A percentile compares a stretch with the other conserved stretches of the same genome.
Conservation (phyloP, 2,113 vertebrate species). For the Cyanoliseus patagonus region DNA sequence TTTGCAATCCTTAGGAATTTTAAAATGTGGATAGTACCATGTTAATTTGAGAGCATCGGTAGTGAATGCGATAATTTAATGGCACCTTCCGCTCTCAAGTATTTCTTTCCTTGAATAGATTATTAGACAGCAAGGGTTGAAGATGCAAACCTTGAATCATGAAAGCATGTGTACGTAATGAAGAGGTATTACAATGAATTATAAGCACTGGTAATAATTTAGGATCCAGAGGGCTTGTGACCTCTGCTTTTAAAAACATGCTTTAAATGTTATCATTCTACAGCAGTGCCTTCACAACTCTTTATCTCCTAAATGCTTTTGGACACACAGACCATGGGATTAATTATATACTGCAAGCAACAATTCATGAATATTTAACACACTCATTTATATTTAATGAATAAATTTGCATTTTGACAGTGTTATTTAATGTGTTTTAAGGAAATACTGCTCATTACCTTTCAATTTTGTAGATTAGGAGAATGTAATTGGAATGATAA, state of each 20-base stretch:
- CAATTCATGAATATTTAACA: slow-evolving; percentile 86
- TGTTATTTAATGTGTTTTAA: slow-evolving; percentile 84
- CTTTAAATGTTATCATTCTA: slow-evolving; percentile 49
- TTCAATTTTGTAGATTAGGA: slow-evolving; percentile 79
- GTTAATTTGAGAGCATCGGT: background rate
- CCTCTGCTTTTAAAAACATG: slow-evolving; percentile 52
- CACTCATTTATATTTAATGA: slow-evolving; percentile 85
- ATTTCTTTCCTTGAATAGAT: slow-evolving; percentile 49
- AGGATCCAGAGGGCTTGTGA: slow-evolving; percentile 21
- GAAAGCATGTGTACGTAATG: background rate
- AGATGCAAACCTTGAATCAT: slow-evolving; percentile 30
- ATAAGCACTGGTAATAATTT: slow-evolving; percentile 32
- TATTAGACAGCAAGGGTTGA: slow-evolving; percentile 33
- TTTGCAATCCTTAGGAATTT: slow-evolving; percentile 1
- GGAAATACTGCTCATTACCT: slow-evolving; percentile 82
- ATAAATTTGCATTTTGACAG: slow-evolving; percentile 86
- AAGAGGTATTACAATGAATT: slow-evolving; percentile 30
- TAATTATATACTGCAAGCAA: slow-evolving; percentile 81
- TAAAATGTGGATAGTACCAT: slow-evolving; percentile 24
- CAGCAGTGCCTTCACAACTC: slow-evolving; percentile 30
- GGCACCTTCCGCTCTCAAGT: slow-evolving; percentile 44
- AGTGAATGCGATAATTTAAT: slow-evolving; percentile 40
- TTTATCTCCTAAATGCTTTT: slow-evolving; percentile 72
- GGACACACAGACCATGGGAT: slow-evolving; percentile 79
- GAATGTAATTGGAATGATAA: slow-evolving; percentile 79